Evolutionary conservation across 2,797 vertebrate genomes (phyloP).

Genomic region (Hylomyscus alleni): DNA sequence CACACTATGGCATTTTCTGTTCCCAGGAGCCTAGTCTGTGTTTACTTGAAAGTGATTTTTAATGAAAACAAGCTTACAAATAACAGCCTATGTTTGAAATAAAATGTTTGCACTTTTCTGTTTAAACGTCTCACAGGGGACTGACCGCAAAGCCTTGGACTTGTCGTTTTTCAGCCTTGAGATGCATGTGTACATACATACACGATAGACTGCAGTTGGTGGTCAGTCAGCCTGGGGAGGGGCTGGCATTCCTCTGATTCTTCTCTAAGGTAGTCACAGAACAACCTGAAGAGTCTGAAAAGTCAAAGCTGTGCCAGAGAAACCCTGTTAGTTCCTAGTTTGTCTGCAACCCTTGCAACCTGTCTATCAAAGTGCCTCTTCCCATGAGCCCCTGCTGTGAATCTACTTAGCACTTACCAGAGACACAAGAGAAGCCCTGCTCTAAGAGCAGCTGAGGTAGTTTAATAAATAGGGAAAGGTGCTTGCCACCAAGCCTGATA

Average conservation of each 20-base stretch:
- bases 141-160: neutral
- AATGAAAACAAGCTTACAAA: neutral
- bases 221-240: no score
- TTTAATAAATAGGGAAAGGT: no score
- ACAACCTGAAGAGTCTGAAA: no score
- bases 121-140: neutral
- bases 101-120: neutral
- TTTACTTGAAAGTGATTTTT: neutral
- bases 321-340: neutral
- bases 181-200: fast-evolving
- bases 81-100: neutral
- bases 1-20: fast-evolving
- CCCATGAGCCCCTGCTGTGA: neutral
- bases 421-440: neutral
- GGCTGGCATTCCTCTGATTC: neutral
- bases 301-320: fast-evolving
- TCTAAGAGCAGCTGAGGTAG: neutral
- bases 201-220: fast-evolving
- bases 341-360: neutral
- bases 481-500: neutral
- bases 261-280: no score
- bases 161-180: neutral
- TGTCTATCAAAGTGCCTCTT: no score
- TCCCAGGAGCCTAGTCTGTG: neutral
- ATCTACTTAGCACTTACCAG: neutral